A percentile compares a stretch with the other conserved stretches of the same genome.
Evolutionary conservation across 2,113 vertebrate genomes (phyloP).

Genomic region (Coryphaenoides rupestris): DNA sequence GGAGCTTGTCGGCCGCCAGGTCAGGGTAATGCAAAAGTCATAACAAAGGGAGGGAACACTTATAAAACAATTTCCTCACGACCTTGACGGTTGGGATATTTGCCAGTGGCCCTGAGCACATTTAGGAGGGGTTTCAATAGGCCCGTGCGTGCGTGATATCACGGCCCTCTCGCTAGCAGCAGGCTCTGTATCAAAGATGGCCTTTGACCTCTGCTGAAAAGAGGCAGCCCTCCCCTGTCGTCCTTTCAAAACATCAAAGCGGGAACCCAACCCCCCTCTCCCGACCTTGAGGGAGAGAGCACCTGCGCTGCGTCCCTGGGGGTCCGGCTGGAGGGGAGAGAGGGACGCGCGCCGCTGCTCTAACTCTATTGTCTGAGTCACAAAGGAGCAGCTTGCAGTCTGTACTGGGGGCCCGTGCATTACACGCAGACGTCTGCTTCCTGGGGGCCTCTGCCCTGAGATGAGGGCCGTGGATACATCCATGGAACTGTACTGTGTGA

Average conservation of each 20-base stretch:
- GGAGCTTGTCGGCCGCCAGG: conserved; percentile 53
- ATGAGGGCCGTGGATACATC: too few species aligned
- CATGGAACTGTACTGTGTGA: too few species aligned
- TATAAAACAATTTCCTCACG: conserved; percentile 64
- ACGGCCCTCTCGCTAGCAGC: neutral
- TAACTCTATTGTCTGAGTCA: conserved; percentile 10
- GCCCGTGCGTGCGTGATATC: neutral
- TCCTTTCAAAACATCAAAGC: conserved; percentile 42
- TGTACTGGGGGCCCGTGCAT: neutral
- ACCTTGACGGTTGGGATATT: conserved; percentile 76
- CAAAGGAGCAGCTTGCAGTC: neutral
- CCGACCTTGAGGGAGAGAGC: neutral
- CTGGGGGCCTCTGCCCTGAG: too few species aligned
- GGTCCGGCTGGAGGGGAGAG: neutral
- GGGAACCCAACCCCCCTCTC: neutral
- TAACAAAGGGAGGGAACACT: conserved; percentile 66
- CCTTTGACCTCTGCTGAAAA: conserved; percentile 50
- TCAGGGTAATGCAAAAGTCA: conserved; percentile 73
- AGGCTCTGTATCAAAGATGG: conserved; percentile 1
- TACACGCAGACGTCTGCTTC: too few species aligned
- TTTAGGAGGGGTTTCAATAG: conserved; percentile 1
- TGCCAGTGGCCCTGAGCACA: conserved; percentile 69
- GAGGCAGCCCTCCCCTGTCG: neutral
- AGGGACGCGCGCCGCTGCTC: neutral
- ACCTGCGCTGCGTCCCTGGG: neutral